These are phyloP conservation scores for Melangyna quadrimaculata DNA, from an alignment of 2,888 invertebrate species.

Conservation along the genomic window DNA sequence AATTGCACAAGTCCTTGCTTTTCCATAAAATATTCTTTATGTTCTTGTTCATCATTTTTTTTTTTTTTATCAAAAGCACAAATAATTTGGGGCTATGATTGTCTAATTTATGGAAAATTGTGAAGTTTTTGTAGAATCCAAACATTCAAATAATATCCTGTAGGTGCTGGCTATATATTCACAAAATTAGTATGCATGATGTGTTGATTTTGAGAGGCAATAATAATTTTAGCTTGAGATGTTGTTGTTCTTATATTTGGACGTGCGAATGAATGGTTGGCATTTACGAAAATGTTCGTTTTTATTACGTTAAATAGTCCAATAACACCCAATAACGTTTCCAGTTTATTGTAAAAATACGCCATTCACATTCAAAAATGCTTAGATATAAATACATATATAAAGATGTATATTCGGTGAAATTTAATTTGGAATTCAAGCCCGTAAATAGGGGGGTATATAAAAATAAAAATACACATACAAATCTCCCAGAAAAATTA, in stretches of 20 bases:
- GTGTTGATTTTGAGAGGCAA: constrained; percentile 3
- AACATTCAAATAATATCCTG: background rate
- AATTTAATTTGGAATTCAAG: background rate
- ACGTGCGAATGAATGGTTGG: background rate
- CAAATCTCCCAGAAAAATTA: background rate
- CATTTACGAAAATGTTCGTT: background rate
- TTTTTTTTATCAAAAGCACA: background rate
- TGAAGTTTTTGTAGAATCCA: background rate
- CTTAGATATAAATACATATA: too few species aligned
- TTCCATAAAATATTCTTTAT: background rate
- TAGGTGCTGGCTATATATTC: background rate
- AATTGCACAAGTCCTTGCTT: background rate
- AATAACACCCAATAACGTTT: background rate
- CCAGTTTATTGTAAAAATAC: background rate
- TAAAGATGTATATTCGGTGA: background rate
- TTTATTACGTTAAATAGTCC: constrained; percentile 9
- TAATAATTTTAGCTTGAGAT: constrained; percentile 7
- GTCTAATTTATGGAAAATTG: background rate
- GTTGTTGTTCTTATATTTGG: background rate
- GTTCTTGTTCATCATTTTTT: background rate
- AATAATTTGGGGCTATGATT: background rate
- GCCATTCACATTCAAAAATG: background rate
- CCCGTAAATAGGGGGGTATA: background rate
- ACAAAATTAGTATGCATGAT: constrained; percentile 19
- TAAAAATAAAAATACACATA: background rate